Conservation (phyloP, 1,140 invertebrate species). For the Pachypeltis micranthus region DNA sequence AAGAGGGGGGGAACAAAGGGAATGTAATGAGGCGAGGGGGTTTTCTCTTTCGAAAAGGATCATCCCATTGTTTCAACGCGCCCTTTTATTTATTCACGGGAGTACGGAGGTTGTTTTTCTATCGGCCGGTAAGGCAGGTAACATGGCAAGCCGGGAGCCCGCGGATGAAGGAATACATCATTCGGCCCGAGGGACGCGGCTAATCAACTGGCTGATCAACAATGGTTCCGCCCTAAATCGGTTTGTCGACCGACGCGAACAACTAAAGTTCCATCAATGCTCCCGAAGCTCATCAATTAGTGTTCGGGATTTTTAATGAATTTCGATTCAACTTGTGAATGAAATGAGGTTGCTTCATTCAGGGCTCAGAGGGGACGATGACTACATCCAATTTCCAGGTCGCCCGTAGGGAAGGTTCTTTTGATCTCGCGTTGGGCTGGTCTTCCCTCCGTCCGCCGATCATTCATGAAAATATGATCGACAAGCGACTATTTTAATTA, state of each 20-base stretch:
- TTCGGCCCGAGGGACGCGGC: too few relatives aligned
- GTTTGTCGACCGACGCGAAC: not conserved
- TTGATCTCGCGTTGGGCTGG: too few relatives aligned
- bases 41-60: not conserved
- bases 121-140: too few relatives aligned
- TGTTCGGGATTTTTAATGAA: not conserved
- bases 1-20: not conserved
- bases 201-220: too few relatives aligned
- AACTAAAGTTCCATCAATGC: slow-evolving; percentile 3
- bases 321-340: not conserved
- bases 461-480: too few relatives aligned
- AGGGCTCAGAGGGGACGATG: not conserved
- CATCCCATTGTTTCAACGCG: not conserved
- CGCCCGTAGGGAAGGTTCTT: not conserved
- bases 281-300: slow-evolving; percentile 1
- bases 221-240: not conserved
- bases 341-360: not conserved
- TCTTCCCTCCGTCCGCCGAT: too few relatives aligned
- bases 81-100: slow-evolving; percentile 3
- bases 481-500: too few relatives aligned
- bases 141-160: too few relatives aligned
- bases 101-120: not conserved
- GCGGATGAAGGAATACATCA: too few relatives aligned
- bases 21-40: not conserved
- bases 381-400: not conserved